Conservation (phyloP, 2,113 vertebrate genomes). For the Syngnathoides biaculeatus region DNA sequence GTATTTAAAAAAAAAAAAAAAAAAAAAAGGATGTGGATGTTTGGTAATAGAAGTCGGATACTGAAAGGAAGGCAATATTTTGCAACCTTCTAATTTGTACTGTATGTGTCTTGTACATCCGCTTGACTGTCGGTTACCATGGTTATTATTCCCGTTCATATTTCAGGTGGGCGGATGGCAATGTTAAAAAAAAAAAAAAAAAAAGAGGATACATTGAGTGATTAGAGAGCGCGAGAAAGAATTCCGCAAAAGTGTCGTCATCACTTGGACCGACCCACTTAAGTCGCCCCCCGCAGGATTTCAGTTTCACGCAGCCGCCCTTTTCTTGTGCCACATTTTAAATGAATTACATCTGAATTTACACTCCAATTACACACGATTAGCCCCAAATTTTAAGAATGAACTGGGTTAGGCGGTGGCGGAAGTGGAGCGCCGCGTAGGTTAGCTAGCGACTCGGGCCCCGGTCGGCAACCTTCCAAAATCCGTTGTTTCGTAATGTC, state of each 20-base stretch:
- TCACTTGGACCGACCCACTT: not conserved
- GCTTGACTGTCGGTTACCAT: not conserved
- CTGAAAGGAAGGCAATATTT: not conserved
- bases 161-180: slow-evolving; percentile 14
- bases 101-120: not conserved
- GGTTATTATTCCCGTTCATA: slow-evolving; percentile 2
- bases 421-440: no score
- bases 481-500: slow-evolving; percentile 6
- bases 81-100: not conserved
- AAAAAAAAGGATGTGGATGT: not conserved
- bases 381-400: no score
- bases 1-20: not conserved
- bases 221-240: not conserved
- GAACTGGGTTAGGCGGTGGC: no score
- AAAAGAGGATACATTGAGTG: not conserved
- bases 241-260: not conserved
- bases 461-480: not conserved
- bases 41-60: not conserved
- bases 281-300: no score
- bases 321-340: no score
- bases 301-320: no score
- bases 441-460: no score
- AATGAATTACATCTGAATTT: no score
- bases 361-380: no score
- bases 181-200: not conserved